Evolutionary conservation across 2,797 vertebrate genomes (phyloP).

Genomic region (Crenuchus spilurus): DNA sequence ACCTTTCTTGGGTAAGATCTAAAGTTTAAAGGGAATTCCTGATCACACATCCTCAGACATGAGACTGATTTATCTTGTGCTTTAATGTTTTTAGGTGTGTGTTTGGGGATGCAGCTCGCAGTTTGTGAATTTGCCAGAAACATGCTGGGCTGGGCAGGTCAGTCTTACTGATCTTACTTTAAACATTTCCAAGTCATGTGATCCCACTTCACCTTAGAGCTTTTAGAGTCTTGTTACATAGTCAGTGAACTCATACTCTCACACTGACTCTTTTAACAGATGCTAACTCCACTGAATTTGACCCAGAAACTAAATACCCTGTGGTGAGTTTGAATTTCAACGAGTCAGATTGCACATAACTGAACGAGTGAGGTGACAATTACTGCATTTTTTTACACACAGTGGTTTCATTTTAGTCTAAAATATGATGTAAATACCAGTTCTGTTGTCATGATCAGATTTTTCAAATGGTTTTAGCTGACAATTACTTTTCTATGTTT

Average conservation of each 20-base stretch:
- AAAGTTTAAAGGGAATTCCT: background rate
- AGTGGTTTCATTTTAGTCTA: too few species aligned
- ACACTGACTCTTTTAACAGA: slow-evolving; percentile 70
- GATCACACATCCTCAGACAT: background rate
- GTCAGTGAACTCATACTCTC: background rate
- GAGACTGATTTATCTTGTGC: background rate
- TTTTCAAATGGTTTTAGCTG: too few species aligned
- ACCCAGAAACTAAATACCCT: slow-evolving; percentile 87
- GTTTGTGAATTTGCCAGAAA: slow-evolving; percentile 93
- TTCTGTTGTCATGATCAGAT: too few species aligned
- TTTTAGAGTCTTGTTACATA: too few species aligned
- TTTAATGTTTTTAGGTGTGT: slow-evolving; percentile 81
- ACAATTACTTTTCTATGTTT: too few species aligned
- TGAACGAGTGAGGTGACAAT: too few species aligned
- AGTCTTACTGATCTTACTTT: slow-evolving; percentile 23
- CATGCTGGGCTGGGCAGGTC: slow-evolving; percentile 89
- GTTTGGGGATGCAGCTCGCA: slow-evolving; percentile 95
- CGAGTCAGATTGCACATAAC: too few species aligned
- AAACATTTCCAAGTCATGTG: too few species aligned
- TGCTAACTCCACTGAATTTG: slow-evolving; percentile 96
- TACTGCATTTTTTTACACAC: too few species aligned
- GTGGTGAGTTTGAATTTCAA: slow-evolving; percentile 82
- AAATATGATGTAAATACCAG: too few species aligned
- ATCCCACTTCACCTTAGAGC: too few species aligned
- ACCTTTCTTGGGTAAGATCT: slow-evolving; percentile 88